Evolutionary conservation across 2,113 vertebrate species (phyloP), one percentile per base, ranked within the genome.

Genomic region (Amblyopsis rosae): DNA sequence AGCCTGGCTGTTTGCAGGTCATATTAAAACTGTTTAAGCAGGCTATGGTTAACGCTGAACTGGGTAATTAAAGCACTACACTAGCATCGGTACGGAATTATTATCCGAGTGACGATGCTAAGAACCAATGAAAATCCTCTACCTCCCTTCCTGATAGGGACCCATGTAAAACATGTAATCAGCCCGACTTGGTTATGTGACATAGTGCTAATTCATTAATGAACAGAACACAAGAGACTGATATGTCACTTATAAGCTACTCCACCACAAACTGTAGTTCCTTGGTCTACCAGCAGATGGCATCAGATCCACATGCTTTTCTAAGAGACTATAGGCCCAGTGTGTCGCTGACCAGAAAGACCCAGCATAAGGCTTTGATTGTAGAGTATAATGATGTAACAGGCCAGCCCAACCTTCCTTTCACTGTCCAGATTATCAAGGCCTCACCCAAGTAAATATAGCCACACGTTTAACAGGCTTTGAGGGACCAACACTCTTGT

Each of bases 301-400:
- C 76, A 72, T 76, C 62, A 73, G 67, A 69, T 12, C 54, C 62
- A 11, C 33, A 66, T 76, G 0, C 32, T 4, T 61, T 56, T 54
- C 35, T 46, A 51, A 11, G 13, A 15, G 10, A 11, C 9, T 12
- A 49, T 55, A 55, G 41, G 55, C 16, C 9, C 19, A 59, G 49
- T 62, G 65, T 46, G 12, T 54, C 62, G 41, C 49, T 73, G 70
- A 75, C 72, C 70, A 19, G 61, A 70, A 67, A 72, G 73, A 45
- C 54, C 47, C 46, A 70, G 63, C 75, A 81, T 62, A 19, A 69
- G 79, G 75, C 59, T 77, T 45, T 65, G 74, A 72, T 85, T 78
- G 73, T 69, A 51, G 53, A 53, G 66, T 47, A 63, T 41, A 71
- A 76, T 88, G 84, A 85, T 77, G 84, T 76, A 86, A 86, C 59